These are phyloP conservation scores for Micromesistius poutassou DNA, from an alignment of 2,797 vertebrate genomes.

Conservation along the genomic window DNA sequence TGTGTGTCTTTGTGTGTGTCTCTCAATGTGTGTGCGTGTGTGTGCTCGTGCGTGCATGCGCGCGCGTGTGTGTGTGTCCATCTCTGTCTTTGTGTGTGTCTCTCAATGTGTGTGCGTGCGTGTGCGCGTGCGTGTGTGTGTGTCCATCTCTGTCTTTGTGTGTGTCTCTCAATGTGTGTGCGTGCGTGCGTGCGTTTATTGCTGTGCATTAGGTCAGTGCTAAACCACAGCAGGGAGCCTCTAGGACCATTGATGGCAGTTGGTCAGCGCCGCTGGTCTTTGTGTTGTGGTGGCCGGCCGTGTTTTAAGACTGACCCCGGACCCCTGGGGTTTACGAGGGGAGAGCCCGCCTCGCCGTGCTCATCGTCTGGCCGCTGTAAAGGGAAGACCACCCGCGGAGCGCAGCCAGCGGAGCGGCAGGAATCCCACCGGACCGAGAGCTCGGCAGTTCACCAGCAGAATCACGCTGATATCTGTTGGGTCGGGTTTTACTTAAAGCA, in stretches of 20 bases:
- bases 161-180: background rate
- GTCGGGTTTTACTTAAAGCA: background rate
- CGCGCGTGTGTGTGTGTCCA: slow-evolving; percentile 6
- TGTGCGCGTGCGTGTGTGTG: slow-evolving; percentile 4
- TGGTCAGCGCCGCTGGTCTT: background rate
- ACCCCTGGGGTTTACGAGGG: background rate
- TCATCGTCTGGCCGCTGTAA: background rate
- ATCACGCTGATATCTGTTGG: background rate
- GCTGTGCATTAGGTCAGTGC: slow-evolving; percentile 49
- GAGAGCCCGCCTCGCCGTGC: background rate
- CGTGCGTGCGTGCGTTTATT: slow-evolving; percentile 31
- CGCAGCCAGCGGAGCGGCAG: too few relatives aligned
- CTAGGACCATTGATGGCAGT: background rate
- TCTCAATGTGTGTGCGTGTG: slow-evolving; percentile 5
- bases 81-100: too few relatives aligned
- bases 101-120: slow-evolving; percentile 6
- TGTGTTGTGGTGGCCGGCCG: background rate
- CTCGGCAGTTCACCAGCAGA: background rate
- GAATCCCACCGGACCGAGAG: background rate
- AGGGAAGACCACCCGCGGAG: background rate
- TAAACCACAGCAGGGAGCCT: slow-evolving; percentile 53
- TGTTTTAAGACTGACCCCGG: background rate
- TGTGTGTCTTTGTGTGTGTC: slow-evolving; percentile 4
- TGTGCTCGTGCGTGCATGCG: slow-evolving; percentile 35
- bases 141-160: too few relatives aligned